phyloP scores from a whole-genome alignment of 2,113 vertebrate species.

The Coptodon bakossiorum region DNA sequence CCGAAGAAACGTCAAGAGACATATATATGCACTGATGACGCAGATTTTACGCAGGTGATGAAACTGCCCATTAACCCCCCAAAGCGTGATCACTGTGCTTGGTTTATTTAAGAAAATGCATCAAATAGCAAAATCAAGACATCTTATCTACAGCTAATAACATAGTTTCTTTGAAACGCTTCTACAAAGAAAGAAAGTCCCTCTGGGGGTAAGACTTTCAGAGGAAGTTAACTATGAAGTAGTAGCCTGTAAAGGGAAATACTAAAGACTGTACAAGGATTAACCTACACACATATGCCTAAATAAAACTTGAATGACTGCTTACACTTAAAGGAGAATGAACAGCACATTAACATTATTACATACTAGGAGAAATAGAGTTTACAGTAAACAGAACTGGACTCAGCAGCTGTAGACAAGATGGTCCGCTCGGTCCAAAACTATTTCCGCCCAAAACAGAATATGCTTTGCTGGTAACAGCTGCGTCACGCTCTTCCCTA shows the following conservation, averaged over 20 bases:
- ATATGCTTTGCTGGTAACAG: background rate
- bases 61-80: background rate
- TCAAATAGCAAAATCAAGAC: background rate
- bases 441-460: background rate
- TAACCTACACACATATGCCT: background rate
- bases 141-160: background rate
- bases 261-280: background rate
- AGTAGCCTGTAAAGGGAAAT: background rate
- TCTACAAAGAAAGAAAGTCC: background rate
- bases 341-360: background rate
- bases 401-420: background rate
- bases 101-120: background rate
- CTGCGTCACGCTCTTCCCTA: background rate
- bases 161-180: background rate
- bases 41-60: slow-evolving; percentile 11
- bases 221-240: background rate
- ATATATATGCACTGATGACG: background rate
- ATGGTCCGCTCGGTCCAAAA: background rate
- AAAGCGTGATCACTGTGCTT: background rate
- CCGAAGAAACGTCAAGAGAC: background rate
- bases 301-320: background rate
- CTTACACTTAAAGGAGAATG: background rate
- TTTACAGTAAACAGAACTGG: background rate
- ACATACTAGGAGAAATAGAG: background rate
- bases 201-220: background rate